These are phyloP conservation scores for Paralvinella palmiformis DNA, from an alignment of 1,140 invertebrate species.

Conservation along the genomic window DNA sequence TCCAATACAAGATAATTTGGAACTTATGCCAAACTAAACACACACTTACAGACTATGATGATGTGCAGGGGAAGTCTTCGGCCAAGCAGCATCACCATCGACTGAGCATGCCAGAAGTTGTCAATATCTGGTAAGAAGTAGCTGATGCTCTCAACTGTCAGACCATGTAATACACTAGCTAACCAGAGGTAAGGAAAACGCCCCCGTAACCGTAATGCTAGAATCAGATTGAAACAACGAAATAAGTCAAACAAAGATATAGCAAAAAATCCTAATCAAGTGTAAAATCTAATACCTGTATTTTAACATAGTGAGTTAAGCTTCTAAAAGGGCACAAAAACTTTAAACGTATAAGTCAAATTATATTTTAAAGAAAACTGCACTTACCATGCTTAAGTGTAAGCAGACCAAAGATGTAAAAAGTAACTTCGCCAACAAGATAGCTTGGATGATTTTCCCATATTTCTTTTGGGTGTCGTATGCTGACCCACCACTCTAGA, in stretches of 20 bases:
- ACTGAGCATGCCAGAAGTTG: conserved; percentile 74
- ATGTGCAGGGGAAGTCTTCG: conserved; percentile 65
- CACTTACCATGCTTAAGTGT: conserved; percentile 48
- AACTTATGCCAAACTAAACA: conserved; percentile 20
- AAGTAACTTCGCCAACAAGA: conserved; percentile 43
- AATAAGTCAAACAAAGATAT: neutral
- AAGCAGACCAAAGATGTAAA: conserved; percentile 40
- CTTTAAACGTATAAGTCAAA: neutral
- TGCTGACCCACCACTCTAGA: conserved; percentile 51
- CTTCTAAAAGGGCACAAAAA: neutral
- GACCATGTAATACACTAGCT: conserved; percentile 61
- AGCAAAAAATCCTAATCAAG: neutral
- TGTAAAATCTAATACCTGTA: neutral
- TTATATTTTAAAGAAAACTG: neutral
- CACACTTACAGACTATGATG: conserved; percentile 63
- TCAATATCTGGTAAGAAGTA: conserved; percentile 61
- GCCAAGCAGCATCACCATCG: conserved; percentile 61
- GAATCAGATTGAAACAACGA: conserved; percentile 4
- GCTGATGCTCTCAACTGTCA: conserved; percentile 58
- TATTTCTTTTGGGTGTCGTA: conserved; percentile 44
- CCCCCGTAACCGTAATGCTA: conserved; percentile 63
- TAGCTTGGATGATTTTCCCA: conserved; percentile 47
- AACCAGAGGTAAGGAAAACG: conserved; percentile 67
- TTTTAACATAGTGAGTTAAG: neutral
- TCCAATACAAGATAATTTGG: conserved; percentile 24